Conservation (phyloP, 2,113 vertebrate genomes). For the Parus major region DNA sequence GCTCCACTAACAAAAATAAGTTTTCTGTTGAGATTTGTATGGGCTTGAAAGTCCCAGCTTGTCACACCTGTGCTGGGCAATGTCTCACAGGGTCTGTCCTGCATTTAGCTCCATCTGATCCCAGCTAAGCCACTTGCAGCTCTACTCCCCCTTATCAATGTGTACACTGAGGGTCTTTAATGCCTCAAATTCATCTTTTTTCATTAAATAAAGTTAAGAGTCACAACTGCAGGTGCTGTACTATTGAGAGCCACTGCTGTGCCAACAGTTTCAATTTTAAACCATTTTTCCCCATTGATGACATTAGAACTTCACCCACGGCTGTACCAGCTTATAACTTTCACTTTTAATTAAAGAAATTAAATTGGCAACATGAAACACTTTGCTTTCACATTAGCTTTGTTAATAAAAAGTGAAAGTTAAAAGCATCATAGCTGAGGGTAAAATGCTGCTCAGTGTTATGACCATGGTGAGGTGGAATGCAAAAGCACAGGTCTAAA, state of each 20-base stretch:
- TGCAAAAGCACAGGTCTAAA: neutral
- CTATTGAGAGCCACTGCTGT: conserved; percentile 23
- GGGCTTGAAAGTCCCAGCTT: neutral
- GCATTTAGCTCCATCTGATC: conserved; percentile 13
- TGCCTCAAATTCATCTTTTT: conserved; percentile 39
- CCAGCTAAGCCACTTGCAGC: conserved; percentile 26
- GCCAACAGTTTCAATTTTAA: conserved; percentile 74
- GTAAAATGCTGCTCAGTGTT: conserved; percentile 44
- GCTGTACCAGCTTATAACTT: conserved; percentile 73
- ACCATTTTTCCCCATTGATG: conserved; percentile 67
- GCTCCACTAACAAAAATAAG: neutral
- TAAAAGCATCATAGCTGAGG: conserved; percentile 63
- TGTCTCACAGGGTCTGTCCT: neutral
- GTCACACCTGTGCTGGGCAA: neutral
- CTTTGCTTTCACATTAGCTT: conserved; percentile 71
- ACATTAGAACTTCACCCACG: conserved; percentile 74
- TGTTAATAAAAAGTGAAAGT: conserved; percentile 75
- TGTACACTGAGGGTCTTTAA: conserved; percentile 27
- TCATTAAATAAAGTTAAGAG: conserved; percentile 54
- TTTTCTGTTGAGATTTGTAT: neutral
- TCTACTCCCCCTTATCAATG: neutral
- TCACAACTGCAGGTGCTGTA: conserved; percentile 43
- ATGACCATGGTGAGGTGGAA: neutral
- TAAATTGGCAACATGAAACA: conserved; percentile 77
- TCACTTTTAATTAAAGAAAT: conserved; percentile 83